Evolutionary conservation across 37 sponge, comb jelly and placozoan genomes (phyloP).

Genomic region (Agelas oroides): DNA sequence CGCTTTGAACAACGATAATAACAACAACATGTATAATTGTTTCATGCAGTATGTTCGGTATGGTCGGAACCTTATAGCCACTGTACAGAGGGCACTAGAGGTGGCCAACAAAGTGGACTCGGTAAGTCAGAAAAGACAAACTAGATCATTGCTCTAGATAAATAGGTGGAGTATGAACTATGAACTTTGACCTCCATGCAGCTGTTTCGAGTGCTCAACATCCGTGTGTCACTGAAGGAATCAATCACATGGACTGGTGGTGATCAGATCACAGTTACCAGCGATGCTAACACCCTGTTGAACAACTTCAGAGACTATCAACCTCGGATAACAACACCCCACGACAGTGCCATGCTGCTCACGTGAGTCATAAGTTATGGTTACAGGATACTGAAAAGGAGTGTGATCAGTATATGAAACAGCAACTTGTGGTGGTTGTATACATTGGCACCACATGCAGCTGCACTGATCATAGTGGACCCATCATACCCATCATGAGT

Average conservation of each 20-base stretch:
- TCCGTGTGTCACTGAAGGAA: slow-evolving; percentile 51
- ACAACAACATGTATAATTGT: too few relatives aligned
- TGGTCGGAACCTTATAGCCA: background rate
- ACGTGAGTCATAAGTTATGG: too few relatives aligned
- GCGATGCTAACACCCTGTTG: slow-evolving; percentile 23
- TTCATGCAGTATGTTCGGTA: slow-evolving; percentile 9
- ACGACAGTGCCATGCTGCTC: slow-evolving; percentile 35
- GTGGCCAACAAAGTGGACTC: slow-evolving; percentile 39
- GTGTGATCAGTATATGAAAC: too few relatives aligned
- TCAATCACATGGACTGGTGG: slow-evolving; percentile 30
- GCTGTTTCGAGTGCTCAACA: slow-evolving; percentile 12
- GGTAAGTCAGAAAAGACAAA: slow-evolving; percentile 24
- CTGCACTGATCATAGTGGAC: too few relatives aligned
- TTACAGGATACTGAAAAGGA: too few relatives aligned
- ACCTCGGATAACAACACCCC: background rate
- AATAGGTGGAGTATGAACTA: too few relatives aligned
- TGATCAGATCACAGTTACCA: slow-evolving; percentile 19
- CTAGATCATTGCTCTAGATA: too few relatives aligned
- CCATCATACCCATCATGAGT: too few relatives aligned
- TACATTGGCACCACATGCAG: too few relatives aligned
- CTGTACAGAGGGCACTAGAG: slow-evolving; percentile 28
- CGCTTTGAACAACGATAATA: too few relatives aligned
- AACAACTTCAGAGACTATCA: slow-evolving; percentile 26
- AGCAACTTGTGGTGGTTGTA: too few relatives aligned
- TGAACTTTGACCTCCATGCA: too few relatives aligned